These are phyloP conservation scores for Penaeus chinensis DNA, from an alignment of 1,140 invertebrate genomes.

Conservation along the genomic window DNA sequence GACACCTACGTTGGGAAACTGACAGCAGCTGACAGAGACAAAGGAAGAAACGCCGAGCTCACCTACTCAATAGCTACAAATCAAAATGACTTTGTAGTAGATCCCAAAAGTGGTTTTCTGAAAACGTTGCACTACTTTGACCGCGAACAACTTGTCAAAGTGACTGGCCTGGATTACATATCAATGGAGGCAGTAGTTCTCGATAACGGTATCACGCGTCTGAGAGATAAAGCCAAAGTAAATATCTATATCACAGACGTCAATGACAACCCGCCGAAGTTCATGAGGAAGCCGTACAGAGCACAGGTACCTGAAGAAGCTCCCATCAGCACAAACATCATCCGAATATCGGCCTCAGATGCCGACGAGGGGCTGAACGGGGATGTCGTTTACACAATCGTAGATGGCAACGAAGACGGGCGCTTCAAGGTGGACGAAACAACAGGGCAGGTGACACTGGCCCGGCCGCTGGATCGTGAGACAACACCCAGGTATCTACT, in stretches of 20 bases:
- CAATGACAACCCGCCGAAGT: constrained; percentile 92
- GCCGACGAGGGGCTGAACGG: constrained; percentile 91
- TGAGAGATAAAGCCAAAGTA: constrained; percentile 89
- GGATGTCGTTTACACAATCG: constrained; percentile 86
- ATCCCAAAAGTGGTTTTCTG: constrained; percentile 91
- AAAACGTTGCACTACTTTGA: constrained; percentile 88
- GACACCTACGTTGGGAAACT: constrained; percentile 92
- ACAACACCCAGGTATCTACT: constrained; percentile 82
- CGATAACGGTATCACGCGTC: constrained; percentile 85
- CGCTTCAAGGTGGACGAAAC: constrained; percentile 86
- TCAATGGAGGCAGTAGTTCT: constrained; percentile 85
- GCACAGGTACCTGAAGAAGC: constrained; percentile 88
- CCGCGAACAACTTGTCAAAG: constrained; percentile 82
- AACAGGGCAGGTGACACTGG: constrained; percentile 86
- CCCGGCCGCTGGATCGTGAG: constrained; percentile 86
- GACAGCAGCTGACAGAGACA: constrained; percentile 88
- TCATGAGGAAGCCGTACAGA: constrained; percentile 83
- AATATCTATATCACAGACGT: constrained; percentile 89
- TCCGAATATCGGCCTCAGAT: constrained; percentile 87
- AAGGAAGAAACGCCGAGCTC: constrained; percentile 90
- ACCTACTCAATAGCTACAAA: constrained; percentile 80
- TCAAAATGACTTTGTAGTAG: constrained; percentile 87
- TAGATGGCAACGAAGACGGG: constrained; percentile 82
- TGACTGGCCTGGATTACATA: constrained; percentile 81
- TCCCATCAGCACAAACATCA: constrained; percentile 80